These are phyloP conservation scores for Toxotes lorentzi DNA, from an alignment of 2,797 vertebrate species.

Conservation along the genomic window DNA sequence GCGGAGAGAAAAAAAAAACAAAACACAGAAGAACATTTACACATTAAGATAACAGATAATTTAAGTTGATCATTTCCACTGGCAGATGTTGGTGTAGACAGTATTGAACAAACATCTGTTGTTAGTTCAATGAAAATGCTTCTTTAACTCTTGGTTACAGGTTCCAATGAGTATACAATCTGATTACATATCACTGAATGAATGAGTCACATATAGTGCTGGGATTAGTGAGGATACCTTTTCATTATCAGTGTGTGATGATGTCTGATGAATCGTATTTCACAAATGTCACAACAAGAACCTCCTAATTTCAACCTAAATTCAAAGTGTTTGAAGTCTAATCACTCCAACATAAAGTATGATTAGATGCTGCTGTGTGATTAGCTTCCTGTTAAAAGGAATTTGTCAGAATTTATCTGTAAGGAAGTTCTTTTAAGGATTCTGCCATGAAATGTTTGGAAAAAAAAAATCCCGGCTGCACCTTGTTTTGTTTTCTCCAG, in stretches of 20 bases:
- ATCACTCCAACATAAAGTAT: slow-evolving; percentile 22
- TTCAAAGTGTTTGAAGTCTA: slow-evolving; percentile 49
- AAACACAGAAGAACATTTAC: not conserved
- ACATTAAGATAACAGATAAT: not conserved
- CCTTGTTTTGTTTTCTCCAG: slow-evolving; percentile 16
- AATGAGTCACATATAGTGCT: slow-evolving; percentile 10
- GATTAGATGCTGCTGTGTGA: slow-evolving; percentile 54
- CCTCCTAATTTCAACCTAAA: slow-evolving; percentile 49
- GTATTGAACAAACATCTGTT: slow-evolving; percentile 18
- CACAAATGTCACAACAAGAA: slow-evolving; percentile 49
- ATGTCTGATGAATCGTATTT: slow-evolving; percentile 38
- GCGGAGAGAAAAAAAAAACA: not conserved
- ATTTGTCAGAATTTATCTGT: slow-evolving; percentile 42
- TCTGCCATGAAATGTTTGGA: slow-evolving; percentile 28
- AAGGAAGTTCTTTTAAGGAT: slow-evolving; percentile 24
- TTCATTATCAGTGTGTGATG: slow-evolving; percentile 33
- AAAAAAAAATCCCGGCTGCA: slow-evolving; percentile 22
- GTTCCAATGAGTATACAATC: not conserved
- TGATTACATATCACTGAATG: slow-evolving; percentile 5
- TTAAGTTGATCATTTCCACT: slow-evolving; percentile 1
- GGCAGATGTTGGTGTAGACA: slow-evolving; percentile 18
- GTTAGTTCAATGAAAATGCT: not conserved
- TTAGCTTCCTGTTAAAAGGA: slow-evolving; percentile 52
- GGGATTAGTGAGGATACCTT: slow-evolving; percentile 15
- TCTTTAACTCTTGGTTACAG: not conserved